Conservation (phyloP, 2,888 invertebrate species). For the Netelia melanura region DNA sequence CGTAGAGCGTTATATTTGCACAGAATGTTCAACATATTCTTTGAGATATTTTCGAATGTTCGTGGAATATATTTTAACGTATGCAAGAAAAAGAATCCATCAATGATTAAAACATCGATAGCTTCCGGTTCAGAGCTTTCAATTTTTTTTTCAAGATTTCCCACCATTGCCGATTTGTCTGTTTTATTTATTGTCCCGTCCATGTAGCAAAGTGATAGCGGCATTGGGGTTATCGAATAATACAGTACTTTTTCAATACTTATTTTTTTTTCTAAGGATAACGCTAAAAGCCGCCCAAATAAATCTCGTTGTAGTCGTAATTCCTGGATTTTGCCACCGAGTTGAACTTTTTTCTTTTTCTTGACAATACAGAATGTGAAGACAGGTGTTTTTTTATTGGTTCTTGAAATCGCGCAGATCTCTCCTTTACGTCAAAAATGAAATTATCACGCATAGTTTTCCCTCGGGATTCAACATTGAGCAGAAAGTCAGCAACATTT, state of each 20-base stretch:
- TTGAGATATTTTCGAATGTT: constrained; percentile 76
- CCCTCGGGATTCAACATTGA: constrained; percentile 37
- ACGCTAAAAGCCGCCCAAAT: constrained; percentile 52
- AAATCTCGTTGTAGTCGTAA: constrained; percentile 45
- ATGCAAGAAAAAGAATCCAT: constrained; percentile 78
- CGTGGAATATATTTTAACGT: constrained; percentile 75
- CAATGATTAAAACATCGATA: constrained; percentile 74
- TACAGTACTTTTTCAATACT: constrained; percentile 71
- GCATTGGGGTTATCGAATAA: constrained; percentile 73
- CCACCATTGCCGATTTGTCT: constrained; percentile 71
- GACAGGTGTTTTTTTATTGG: constrained; percentile 44
- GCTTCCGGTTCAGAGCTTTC: constrained; percentile 27
- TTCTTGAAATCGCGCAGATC: constrained; percentile 34
- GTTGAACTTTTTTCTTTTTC: constrained; percentile 35
- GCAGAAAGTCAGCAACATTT: constrained; percentile 23
- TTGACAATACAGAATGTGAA: constrained; percentile 29
- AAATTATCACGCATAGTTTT: constrained; percentile 34
- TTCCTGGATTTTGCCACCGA: constrained; percentile 44
- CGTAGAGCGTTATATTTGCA: constrained; percentile 56
- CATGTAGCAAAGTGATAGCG: constrained; percentile 70
- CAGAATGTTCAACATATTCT: constrained; percentile 74
- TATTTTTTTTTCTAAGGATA: constrained; percentile 60
- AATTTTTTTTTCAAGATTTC: constrained; percentile 63
- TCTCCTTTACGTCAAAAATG: constrained; percentile 16
- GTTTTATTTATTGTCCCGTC: constrained; percentile 74